Evolutionary conservation across 2,113 vertebrate species (phyloP), one percentile per base, ranked within the genome.

Genomic region (Oostethus manadensis): DNA sequence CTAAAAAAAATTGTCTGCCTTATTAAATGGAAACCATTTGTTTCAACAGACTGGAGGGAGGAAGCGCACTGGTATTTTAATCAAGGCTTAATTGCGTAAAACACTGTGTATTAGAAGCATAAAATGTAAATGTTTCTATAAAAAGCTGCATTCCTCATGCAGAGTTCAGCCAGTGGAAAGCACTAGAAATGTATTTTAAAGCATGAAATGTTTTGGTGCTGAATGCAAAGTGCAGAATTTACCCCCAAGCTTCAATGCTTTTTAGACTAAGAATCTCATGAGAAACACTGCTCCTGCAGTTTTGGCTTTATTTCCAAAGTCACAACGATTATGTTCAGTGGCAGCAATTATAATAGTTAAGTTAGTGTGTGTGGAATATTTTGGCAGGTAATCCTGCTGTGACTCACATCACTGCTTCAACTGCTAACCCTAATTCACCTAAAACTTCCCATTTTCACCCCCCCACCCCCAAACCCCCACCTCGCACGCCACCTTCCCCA

Each of bases 391-490:
- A 71, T 73, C 58, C 63, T 16, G 7, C 74, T 54, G 62, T 60
- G 62, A 49, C 60, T 80, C 77, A 79, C 79, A 75, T 81, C 68
- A 68, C 42, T 68, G 67, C 70, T 59, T 66, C 69, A 65, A 68
- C 73, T 77, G 29, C 69, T 64, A 68, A 72, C 78, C 78, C 74
- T 73, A 64, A 81, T 75, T 79, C 81, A 61, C 77, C 81, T 78
- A 65, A 83, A 80, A 83, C 68, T 72, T 81, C 77, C 76, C 71
- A 49, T 56, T 62, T 29, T 69, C 73, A 62, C 2, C 73, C 58
- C 71, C 53, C 59, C 22, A 60, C 51, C 7, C 56, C 1, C 56
- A 10, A n/a, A 0, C 3, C 2, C 10, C 33, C 16, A 8, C 49
- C n/a, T 23, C 1, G 21, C 49, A 1, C 48, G 15, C 20, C 40